Evolutionary conservation across 2,797 vertebrate species (phyloP).

Genomic region (Lemur catta): DNA sequence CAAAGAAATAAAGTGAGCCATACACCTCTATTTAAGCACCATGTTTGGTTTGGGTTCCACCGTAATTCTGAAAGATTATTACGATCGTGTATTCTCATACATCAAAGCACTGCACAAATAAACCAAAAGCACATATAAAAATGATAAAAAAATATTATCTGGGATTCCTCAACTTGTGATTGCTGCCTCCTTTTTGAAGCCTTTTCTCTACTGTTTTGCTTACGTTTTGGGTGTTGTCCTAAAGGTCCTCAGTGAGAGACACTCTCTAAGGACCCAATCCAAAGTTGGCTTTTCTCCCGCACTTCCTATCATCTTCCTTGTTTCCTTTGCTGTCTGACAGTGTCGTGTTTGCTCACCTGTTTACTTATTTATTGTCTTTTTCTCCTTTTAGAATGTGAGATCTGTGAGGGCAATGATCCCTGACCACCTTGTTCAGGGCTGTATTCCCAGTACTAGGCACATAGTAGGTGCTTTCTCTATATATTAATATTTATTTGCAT

Average conservation of each 20-base stretch:
- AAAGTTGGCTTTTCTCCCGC: no score
- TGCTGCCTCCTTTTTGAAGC: neutral
- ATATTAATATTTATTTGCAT: neutral
- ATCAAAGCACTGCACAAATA: slow-evolving; percentile 69
- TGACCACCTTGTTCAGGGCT: neutral
- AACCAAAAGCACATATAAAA: slow-evolving; percentile 76
- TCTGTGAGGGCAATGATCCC: neutral
- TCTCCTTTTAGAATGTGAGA: neutral
- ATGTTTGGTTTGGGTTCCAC: neutral
- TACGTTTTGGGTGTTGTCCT: neutral
- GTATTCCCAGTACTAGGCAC: neutral
- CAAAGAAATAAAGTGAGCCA: neutral
- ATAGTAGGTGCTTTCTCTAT: neutral
- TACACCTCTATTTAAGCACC: no score
- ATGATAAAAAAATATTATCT: neutral
- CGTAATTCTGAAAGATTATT: slow-evolving; percentile 70
- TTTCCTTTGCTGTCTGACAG: neutral
- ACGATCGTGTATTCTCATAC: slow-evolving; percentile 73
- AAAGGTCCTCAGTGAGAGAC: neutral
- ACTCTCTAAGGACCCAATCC: neutral
- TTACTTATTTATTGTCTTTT: neutral
- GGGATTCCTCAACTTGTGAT: neutral
- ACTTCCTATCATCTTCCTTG: neutral
- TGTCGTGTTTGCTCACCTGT: neutral
- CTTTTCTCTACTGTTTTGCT: neutral